Conservation (phyloP, 2,113 vertebrate genomes). For the Notechis scutatus region DNA sequence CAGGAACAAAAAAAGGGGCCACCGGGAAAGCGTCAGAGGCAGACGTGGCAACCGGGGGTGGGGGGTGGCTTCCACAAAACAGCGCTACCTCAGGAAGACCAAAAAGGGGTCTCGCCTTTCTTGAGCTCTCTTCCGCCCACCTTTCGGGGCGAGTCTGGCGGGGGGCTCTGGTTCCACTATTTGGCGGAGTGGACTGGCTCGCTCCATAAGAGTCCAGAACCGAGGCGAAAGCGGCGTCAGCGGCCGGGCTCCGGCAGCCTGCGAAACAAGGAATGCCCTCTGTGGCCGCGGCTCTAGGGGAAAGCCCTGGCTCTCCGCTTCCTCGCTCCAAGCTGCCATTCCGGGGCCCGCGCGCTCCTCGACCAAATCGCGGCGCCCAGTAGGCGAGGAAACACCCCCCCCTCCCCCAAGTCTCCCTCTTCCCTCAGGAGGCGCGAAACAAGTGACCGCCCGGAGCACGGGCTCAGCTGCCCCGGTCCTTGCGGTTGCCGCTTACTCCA, state of each 20-base stretch:
- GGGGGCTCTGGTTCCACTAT: not conserved
- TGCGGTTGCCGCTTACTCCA: slow-evolving; percentile 7
- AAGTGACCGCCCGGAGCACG: slow-evolving; percentile 2
- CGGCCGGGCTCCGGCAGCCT: not conserved
- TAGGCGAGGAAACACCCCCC: not conserved
- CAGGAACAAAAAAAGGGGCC: not conserved
- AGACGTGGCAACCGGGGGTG: not conserved
- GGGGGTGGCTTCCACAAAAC: not conserved
- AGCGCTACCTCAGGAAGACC: not conserved
- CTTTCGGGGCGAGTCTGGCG: not conserved
- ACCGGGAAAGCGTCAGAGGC: not conserved
- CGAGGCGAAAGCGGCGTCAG: slow-evolving; percentile 36
- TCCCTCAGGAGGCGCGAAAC: not conserved
- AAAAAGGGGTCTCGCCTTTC: not conserved
- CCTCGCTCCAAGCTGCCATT: not conserved
- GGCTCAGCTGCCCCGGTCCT: slow-evolving; percentile 8
- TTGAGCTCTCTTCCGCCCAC: not conserved
- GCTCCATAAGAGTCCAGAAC: not conserved
- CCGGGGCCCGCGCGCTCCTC: not conserved
- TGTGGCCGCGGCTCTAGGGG: not conserved
- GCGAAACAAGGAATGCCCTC: slow-evolving; percentile 8
- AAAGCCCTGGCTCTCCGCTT: not conserved
- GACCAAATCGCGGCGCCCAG: not conserved
- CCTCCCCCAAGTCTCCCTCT: not conserved
- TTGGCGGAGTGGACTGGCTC: not conserved